phyloP scores from a whole-genome alignment of 2,888 invertebrate species.

The Frankliniella intonsa region DNA sequence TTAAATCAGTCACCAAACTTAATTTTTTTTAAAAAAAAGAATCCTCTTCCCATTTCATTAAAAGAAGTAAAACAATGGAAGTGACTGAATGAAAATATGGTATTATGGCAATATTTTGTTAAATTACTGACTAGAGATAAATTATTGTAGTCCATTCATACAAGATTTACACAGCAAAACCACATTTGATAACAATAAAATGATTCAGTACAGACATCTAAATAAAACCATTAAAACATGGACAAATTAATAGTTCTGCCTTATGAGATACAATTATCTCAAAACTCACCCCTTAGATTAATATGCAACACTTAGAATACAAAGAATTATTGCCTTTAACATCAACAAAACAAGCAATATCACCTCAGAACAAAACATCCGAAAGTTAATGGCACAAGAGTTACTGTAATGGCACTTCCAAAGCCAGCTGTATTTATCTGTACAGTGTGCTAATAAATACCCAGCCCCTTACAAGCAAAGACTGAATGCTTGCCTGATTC shows the following conservation, averaged over 20 bases:
- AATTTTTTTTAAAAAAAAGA: background rate
- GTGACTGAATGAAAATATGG: slow-evolving; percentile 17
- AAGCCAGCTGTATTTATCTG: background rate
- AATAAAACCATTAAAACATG: background rate
- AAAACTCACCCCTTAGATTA: background rate
- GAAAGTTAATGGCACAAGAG: background rate
- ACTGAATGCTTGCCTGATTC: background rate
- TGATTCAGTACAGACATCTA: background rate
- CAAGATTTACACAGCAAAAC: slow-evolving; percentile 8
- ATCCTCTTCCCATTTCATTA: background rate
- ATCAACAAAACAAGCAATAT: slow-evolving; percentile 15
- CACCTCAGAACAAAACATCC: background rate
- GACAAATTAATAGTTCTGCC: slow-evolving; percentile 8
- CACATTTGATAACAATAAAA: slow-evolving; percentile 1
- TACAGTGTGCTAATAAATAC: background rate
- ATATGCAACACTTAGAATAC: background rate
- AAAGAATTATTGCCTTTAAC: background rate
- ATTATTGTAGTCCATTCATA: slow-evolving; percentile 26
- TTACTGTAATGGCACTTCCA: background rate
- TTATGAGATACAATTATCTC: slow-evolving; percentile 2
- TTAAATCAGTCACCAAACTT: background rate
- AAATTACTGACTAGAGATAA: slow-evolving; percentile 25
- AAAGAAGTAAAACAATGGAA: background rate
- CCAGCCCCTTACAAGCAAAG: background rate
- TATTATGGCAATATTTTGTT: background rate